Percentiles rank a stretch among this genome's conserved stretches.
Evolutionary conservation across 2,797 vertebrate genomes (phyloP).

Genomic region (Ctenopoma kingsleyae): DNA sequence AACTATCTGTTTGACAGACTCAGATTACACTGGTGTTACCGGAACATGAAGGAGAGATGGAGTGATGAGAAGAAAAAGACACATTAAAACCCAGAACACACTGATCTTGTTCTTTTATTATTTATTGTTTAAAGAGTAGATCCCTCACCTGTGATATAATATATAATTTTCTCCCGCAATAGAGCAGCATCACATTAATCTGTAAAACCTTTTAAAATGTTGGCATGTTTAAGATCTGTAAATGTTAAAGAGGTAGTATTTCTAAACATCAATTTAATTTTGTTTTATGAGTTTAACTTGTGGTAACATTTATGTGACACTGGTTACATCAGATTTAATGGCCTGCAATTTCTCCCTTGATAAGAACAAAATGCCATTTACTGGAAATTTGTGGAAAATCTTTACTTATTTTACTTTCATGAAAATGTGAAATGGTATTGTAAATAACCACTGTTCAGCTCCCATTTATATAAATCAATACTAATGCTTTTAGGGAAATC

Average conservation of each 20-base stretch:
- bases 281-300: not conserved
- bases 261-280: not conserved
- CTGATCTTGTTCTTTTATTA: not conserved
- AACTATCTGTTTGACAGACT: conserved; percentile 46
- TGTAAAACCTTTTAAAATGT: not conserved
- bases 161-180: not conserved
- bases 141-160: not conserved
- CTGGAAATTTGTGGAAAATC: not conserved
- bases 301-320: not conserved
- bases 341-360: not conserved
- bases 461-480: not conserved
- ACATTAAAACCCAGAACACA: conserved; percentile 1
- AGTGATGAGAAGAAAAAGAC: not conserved
- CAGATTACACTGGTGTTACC: conserved; percentile 49
- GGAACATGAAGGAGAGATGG: conserved; percentile 7
- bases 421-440: not conserved
- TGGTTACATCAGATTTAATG: not conserved
- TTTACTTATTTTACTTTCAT: not conserved
- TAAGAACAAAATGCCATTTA: not conserved
- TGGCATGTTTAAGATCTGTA: not conserved
- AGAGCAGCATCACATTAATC: not conserved
- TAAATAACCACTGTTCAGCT: not conserved
- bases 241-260: not conserved
- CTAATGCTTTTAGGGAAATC: not conserved
- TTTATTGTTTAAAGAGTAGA: not conserved